Evolutionary conservation across 2,797 vertebrate genomes (phyloP), one percentile per base, ranked within the genome.

Genomic region (Pangasius djambal): DNA sequence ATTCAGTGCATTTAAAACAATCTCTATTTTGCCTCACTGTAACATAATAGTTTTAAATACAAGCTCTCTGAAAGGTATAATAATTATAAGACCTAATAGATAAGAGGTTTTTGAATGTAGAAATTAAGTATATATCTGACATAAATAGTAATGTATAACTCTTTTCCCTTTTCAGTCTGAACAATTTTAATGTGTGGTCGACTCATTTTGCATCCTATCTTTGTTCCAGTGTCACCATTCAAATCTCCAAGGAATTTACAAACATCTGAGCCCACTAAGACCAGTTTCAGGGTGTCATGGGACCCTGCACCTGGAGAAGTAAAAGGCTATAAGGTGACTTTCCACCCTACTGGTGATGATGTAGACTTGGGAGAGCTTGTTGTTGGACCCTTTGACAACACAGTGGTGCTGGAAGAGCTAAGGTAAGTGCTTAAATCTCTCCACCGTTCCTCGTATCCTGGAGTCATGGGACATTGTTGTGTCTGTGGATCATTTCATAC

Each of bases 271-370:
- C 97, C 98, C 40, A 96, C 97, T 67, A 99, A 95, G 94, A 98
- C 97, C 79, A 99, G 98, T 91, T 99, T 99, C 94, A 96, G 99
- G 92, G 98, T 99, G 79, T 97, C 98, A 0, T 99, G 99, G 99
- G 98, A 99, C 91, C 97, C 92, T 5, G 98, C 98, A 16, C 99
- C 98, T 0, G 98, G 98, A 12, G 95, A 97, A 82, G 98, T 99
- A 59, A 98, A 93, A 87, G 98, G 98, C 34, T 99, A 99, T 92
- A 99, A 98, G 94, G 97, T 99, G 88, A 97, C 95, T 34, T 99
- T 98, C 93, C 97, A 98, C 86, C 99, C 99, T 20, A 92, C 93
- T 0, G 98, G 95, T 70, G 95, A 98, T 31, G 96, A 97, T 0
- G 92, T 96, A 55, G 95, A 97, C 88, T 95, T 98, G 89, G 97